phyloP scores from a whole-genome alignment of 2,888 invertebrate species.

The Ganaspis brasiliensis region DNA sequence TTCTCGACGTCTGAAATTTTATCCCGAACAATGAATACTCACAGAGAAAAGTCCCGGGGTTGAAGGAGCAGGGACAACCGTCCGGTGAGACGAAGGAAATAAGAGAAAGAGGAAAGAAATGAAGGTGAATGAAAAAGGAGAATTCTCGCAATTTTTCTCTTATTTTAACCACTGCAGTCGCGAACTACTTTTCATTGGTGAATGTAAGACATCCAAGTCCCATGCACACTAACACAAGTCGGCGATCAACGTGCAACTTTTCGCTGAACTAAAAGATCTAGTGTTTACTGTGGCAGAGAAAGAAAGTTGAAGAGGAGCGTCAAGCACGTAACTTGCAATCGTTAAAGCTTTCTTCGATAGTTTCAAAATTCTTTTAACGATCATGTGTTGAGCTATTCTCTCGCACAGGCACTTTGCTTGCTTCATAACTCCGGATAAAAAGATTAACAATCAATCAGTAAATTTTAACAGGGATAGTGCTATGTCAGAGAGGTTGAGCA shows the following conservation, averaged over 20 bases:
- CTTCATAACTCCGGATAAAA: background rate
- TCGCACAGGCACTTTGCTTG: background rate
- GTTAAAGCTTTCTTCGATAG: conserved; percentile 35
- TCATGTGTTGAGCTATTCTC: conserved; percentile 1
- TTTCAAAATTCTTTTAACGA: conserved; percentile 28
- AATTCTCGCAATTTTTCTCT: conserved; percentile 38
- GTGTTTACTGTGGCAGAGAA: conserved; percentile 24
- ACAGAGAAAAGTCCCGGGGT: conserved; percentile 23
- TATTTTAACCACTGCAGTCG: conserved; percentile 28
- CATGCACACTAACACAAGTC: background rate
- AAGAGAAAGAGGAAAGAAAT: background rate
- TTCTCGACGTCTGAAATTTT: conserved; percentile 34
- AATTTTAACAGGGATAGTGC: too few relatives aligned
- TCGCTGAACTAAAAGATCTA: conserved; percentile 30
- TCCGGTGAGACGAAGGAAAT: background rate
- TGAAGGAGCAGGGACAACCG: conserved; percentile 29
- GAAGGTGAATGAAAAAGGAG: conserved; percentile 33
- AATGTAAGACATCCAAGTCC: conserved; percentile 28
- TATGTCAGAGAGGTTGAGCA: too few relatives aligned
- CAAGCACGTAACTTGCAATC: conserved; percentile 30
- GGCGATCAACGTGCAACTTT: conserved; percentile 29
- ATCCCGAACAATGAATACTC: conserved; percentile 39
- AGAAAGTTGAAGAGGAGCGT: conserved; percentile 22
- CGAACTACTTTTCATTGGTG: conserved; percentile 33
- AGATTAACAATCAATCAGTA: background rate